Percentiles rank a stretch among this genome's conserved stretches.
phyloP scores from a whole-genome alignment of 2,797 vertebrate species.

The Sebastes glaucus region DNA sequence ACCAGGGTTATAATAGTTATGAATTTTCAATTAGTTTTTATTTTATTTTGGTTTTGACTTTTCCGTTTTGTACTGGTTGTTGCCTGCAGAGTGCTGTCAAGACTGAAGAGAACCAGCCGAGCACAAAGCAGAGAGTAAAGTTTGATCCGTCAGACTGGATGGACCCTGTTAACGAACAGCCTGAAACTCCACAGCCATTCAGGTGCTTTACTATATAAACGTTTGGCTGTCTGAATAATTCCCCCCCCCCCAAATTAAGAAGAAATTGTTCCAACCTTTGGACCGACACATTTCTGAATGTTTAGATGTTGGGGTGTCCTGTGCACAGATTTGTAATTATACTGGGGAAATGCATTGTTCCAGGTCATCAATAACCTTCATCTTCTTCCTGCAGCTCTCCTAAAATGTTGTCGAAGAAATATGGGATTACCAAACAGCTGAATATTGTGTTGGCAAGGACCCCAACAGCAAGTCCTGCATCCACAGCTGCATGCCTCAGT shows the following conservation, averaged over 20 bases:
- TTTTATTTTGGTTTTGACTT: no score
- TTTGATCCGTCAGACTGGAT: conserved; percentile 66
- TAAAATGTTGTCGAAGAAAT: conserved; percentile 7
- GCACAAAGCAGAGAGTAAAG: conserved; percentile 25
- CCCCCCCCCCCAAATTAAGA: neutral
- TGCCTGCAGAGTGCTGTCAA: conserved; percentile 12
- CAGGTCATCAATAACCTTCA: neutral
- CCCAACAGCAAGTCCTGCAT: neutral
- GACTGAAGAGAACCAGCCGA: neutral
- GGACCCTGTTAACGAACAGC: conserved; percentile 32
- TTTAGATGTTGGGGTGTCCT: no score
- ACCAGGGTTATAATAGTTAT: no score
- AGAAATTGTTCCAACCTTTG: neutral
- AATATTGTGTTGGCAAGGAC: conserved; percentile 51
- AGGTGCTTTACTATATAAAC: conserved; percentile 27
- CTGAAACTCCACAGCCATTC: neutral
- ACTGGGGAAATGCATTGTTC: neutral
- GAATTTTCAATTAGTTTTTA: no score
- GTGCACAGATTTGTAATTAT: no score
- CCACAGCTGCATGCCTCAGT: neutral
- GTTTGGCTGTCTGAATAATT: neutral
- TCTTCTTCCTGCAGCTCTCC: conserved; percentile 45
- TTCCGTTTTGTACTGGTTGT: neutral
- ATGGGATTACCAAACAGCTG: conserved; percentile 49
- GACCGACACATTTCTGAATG: neutral